Percentiles rank a stretch among this genome's conserved stretches.
Evolutionary conservation across 2,888 invertebrate genomes (phyloP).

Genomic region (Achlya flavicornis): DNA sequence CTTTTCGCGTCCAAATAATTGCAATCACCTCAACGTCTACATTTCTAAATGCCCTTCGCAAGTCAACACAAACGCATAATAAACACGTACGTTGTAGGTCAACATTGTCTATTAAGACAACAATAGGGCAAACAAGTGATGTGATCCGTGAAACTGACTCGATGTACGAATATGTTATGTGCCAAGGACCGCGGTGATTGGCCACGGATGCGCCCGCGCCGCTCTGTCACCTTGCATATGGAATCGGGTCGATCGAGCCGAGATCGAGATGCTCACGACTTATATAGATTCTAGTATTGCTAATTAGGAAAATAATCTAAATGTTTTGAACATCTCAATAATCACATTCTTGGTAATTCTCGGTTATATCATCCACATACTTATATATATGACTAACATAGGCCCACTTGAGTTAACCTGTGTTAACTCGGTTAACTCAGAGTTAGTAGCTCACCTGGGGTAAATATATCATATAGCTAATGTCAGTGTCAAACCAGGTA

Average conservation of each 20-base stretch:
- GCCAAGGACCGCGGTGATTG: conserved; percentile 72
- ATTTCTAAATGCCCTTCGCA: not conserved
- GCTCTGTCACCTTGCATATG: conserved; percentile 67
- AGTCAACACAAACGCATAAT: conserved; percentile 36
- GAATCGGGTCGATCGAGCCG: conserved; percentile 58
- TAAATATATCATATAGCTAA: too few species aligned
- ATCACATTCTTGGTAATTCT: not conserved
- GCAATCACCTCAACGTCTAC: not conserved
- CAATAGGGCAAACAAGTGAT: conserved; percentile 68
- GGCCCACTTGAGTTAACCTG: too few species aligned
- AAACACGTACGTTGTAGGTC: conserved; percentile 60
- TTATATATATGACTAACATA: too few species aligned
- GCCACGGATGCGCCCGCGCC: conserved; percentile 52
- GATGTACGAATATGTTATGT: conserved; percentile 55
- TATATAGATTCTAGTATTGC: not conserved
- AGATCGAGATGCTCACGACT: conserved; percentile 16
- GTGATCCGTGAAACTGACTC: conserved; percentile 63
- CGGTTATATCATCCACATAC: not conserved
- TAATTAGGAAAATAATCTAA: not conserved
- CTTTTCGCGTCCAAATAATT: not conserved
- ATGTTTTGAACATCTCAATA: not conserved
- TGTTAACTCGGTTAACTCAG: too few species aligned
- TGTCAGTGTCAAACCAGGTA: too few species aligned
- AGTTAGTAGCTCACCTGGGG: too few species aligned
- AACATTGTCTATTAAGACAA: conserved; percentile 63